A percentile compares a stretch with the other conserved stretches of the same genome.
These are phyloP conservation scores for Brassicogethes aeneus DNA, from an alignment of 2,888 invertebrate species.

Conservation along the genomic window DNA sequence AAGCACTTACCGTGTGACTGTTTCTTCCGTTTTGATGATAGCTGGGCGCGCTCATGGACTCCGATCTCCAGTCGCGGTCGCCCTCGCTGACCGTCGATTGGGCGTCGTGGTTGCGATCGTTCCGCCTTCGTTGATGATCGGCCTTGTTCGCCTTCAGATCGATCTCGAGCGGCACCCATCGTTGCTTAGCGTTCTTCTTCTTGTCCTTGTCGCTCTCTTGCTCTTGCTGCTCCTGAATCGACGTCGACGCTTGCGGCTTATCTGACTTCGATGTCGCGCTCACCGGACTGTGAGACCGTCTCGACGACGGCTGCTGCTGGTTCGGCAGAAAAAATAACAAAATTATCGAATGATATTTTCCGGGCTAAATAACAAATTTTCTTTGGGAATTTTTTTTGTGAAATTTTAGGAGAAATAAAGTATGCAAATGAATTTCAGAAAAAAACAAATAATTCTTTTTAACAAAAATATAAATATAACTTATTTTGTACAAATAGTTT, in stretches of 20 bases:
- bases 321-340: no score
- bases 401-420: no score
- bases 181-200: constrained; percentile 54
- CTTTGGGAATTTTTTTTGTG: no score
- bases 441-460: no score
- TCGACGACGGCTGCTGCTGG: constrained; percentile 9
- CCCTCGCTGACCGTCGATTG: constrained; percentile 38
- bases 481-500: no score
- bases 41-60: constrained; percentile 23
- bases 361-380: no score
- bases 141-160: constrained; percentile 65
- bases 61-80: constrained; percentile 37
- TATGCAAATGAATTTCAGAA: no score
- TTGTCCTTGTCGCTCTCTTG: constrained; percentile 20
- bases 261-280: constrained; percentile 1
- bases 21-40: constrained; percentile 26
- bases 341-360: no score
- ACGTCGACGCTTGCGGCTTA: background rate
- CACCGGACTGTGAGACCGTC: constrained; percentile 16
- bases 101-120: constrained; percentile 23
- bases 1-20: no score
- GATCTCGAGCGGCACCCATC: constrained; percentile 88
- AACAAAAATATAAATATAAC: no score
- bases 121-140: constrained; percentile 45
- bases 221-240: constrained; percentile 37